Conservation (phyloP, 2,888 invertebrate species). For the Liodrosophila aerea region DNA sequence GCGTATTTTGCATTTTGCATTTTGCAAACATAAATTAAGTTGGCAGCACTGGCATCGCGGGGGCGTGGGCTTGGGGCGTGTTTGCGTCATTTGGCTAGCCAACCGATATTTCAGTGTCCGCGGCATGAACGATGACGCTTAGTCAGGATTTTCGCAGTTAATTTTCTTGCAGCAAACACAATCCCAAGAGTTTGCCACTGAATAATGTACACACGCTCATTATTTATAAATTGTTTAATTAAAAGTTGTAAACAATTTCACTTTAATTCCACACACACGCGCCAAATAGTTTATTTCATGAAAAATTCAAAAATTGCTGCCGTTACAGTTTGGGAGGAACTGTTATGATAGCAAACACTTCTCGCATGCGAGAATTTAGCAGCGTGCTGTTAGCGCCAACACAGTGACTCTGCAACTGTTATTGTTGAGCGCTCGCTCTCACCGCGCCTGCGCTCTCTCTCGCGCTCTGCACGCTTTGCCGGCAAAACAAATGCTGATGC, state of each 20-base stretch:
- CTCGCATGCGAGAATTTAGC: conserved; percentile 61
- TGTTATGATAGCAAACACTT: conserved; percentile 7
- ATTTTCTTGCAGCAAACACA: conserved; percentile 37
- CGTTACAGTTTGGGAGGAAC: conserved; percentile 26
- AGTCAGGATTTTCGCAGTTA: conserved; percentile 52
- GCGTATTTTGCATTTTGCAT: conserved; percentile 10
- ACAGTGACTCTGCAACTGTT: conserved; percentile 37
- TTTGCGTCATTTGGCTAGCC: conserved; percentile 21
- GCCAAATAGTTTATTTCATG: not conserved
- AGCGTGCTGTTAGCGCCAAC: conserved; percentile 20
- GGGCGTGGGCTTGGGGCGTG: too few relatives aligned
- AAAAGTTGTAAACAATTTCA: conserved; percentile 2
- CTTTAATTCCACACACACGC: conserved; percentile 1
- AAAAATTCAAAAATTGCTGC: conserved; percentile 11
- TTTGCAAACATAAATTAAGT: conserved; percentile 69
- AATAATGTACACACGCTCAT: not conserved
- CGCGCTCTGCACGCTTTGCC: conserved; percentile 71
- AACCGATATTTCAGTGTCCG: conserved; percentile 49
- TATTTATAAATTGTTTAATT: not conserved
- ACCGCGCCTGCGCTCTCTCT: conserved; percentile 62
- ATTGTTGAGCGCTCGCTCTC: conserved; percentile 2
- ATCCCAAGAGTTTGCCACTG: too few relatives aligned
- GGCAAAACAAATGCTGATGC: conserved; percentile 32
- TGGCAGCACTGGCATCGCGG: conserved; percentile 52
- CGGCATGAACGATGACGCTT: conserved; percentile 46